Conservation (phyloP, 2,888 invertebrate species). For the Tetragonula carbonaria region DNA sequence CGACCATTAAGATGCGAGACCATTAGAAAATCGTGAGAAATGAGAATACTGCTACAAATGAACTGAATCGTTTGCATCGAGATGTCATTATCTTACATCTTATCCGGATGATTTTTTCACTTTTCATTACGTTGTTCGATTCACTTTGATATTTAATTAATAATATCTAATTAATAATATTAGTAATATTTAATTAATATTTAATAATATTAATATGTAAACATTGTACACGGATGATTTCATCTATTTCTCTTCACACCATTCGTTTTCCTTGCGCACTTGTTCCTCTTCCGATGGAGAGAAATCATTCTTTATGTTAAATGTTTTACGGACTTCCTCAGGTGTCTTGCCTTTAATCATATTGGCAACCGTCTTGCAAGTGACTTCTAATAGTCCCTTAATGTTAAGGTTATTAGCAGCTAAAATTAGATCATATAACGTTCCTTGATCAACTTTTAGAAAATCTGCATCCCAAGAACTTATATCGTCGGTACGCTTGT, state of each 20-base stretch:
- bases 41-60: too few species aligned
- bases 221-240: not conserved
- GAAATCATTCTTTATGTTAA: slow-evolving; percentile 98
- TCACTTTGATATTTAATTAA: too few species aligned
- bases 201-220: too few species aligned
- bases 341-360: slow-evolving; percentile 99
- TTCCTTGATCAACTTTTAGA: slow-evolving; percentile 94
- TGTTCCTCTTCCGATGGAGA: slow-evolving; percentile 98
- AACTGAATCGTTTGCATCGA: too few species aligned
- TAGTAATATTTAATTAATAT: too few species aligned
- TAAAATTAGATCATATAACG: slow-evolving; percentile 97
- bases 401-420: slow-evolving; percentile 99
- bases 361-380: slow-evolving; percentile 99
- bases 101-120: too few species aligned
- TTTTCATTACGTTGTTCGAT: too few species aligned
- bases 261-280: slow-evolving; percentile 98
- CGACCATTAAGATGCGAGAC: too few species aligned
- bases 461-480: slow-evolving; percentile 99
- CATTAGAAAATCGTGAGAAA: too few species aligned
- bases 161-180: too few species aligned
- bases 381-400: slow-evolving; percentile 97
- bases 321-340: slow-evolving; percentile 98
- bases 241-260: slow-evolving; percentile 93
- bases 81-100: too few species aligned
- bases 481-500: slow-evolving; percentile 99